Base-by-base conservation (phyloP, 2,888 invertebrate species). In the Diarsia dahlii region DNA sequence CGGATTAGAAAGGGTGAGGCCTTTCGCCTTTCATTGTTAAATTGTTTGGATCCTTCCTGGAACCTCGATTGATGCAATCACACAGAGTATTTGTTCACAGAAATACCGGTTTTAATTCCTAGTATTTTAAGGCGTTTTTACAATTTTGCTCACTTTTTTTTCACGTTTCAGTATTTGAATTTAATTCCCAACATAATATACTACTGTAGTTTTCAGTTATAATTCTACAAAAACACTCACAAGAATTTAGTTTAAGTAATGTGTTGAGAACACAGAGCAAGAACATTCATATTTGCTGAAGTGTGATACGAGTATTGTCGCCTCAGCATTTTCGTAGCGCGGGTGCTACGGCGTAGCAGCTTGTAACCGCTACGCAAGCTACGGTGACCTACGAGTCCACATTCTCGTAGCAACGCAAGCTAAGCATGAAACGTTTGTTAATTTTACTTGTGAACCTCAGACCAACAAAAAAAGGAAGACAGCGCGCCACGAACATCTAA, bases 271-370 rank as follows among this genome's bases (percentile, higher is more conserved):
- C 45, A 45, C 63, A 45, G 18, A 63, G 18, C 62, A 56, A 58
- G 8, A 28, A 15, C 20, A 70, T 78, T 34, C 39, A 71, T 76
- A 63, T 71, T 79, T 28, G 45, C n/a, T 64, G 28, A 78, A 80
- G 45, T 77, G 20, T 64, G 62, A 50, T n/a, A n/a, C n/a, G n/a
- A n/a, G n/a, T 10, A 79, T 71, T 65, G 50, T 48, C 23, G 54
- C 28, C 28, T 1, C 18, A 56, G 48, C 77, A 39, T 28, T 28
- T 46, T 56, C 20, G n/a, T 64, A 48, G 39, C 54, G n/a, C 56
- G 48, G 39, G 20, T 78, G 66, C 81, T 81, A 81, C 78, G 81
- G 1, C 76, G 78, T 78, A 78, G 78, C 76, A 75, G 23, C 28
- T 5, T 28, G 46, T 39, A 23, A 34, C 50, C 45, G 67, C 81